Conservation (phyloP, 2,797 vertebrate species). For the Tapirus indicus region DNA sequence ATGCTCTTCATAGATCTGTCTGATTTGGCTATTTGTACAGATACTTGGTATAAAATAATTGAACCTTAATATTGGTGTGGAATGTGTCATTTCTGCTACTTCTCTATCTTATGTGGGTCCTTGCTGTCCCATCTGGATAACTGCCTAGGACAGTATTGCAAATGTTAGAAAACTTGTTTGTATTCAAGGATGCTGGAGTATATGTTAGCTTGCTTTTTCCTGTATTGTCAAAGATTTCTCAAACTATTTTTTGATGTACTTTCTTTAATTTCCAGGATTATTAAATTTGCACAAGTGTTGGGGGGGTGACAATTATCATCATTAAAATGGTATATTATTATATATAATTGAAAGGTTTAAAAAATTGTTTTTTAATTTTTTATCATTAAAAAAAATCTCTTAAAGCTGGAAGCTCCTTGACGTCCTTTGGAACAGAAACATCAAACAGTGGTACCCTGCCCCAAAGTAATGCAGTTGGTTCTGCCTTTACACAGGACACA, state of each 20-base stretch:
- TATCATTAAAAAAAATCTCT: constrained; percentile 73
- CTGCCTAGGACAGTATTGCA: not conserved
- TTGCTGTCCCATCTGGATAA: not conserved
- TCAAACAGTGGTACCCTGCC: constrained; percentile 88
- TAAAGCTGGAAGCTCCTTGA: constrained; percentile 91
- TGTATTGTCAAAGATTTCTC: not conserved
- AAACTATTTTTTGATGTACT: constrained; percentile 39
- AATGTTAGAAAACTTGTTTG: not conserved
- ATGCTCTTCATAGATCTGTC: not conserved
- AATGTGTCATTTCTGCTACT: constrained; percentile 3
- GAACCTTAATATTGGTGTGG: not conserved
- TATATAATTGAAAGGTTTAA: not conserved
- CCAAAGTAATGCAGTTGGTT: constrained; percentile 89
- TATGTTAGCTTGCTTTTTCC: not conserved
- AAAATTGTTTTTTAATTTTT: not conserved
- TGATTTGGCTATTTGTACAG: constrained; percentile 18
- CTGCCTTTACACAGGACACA: constrained; percentile 90
- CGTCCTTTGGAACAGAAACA: constrained; percentile 90
- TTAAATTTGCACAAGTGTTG: constrained; percentile 11
- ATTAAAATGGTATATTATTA: constrained; percentile 3
- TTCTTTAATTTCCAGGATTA: constrained; percentile 34
- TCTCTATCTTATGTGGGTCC: not conserved
- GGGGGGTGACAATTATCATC: not conserved
- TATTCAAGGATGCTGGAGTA: not conserved
- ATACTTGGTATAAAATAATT: constrained; percentile 28